Evolutionary conservation across 2,888 invertebrate genomes (phyloP).

Genomic region (Thymelicus lineola): DNA sequence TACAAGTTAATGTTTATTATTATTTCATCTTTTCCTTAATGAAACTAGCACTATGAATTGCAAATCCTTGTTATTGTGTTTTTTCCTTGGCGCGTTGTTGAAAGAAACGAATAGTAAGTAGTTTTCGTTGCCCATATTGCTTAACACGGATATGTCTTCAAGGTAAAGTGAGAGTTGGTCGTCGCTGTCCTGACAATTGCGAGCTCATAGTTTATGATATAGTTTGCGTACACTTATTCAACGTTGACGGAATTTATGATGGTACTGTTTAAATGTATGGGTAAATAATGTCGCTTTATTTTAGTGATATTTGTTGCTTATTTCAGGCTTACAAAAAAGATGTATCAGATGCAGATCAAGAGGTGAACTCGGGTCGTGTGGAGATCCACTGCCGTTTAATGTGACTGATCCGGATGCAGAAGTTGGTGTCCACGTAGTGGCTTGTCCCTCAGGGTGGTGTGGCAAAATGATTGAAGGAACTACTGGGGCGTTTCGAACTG

Average conservation of each 20-base stretch:
- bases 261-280: no score
- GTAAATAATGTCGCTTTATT: no score
- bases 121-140: conserved; percentile 54
- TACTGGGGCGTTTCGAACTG: conserved; percentile 88
- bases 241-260: neutral
- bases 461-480: conserved; percentile 94
- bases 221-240: neutral
- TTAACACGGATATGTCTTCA: conserved; percentile 64
- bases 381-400: conserved; percentile 93
- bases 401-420: conserved; percentile 89
- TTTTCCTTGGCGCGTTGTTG: conserved; percentile 52
- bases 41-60: conserved; percentile 58
- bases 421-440: conserved; percentile 90
- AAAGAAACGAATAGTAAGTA: conserved; percentile 74
- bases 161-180: conserved; percentile 78
- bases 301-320: neutral
- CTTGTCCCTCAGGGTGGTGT: conserved; percentile 97
- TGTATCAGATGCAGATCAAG: conserved; percentile 95
- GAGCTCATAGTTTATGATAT: conserved; percentile 15
- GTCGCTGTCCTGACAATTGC: neutral
- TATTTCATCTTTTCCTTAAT: conserved; percentile 15
- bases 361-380: conserved; percentile 94
- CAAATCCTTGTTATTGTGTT: conserved; percentile 51
- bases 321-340: conserved; percentile 88
- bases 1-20: conserved; percentile 47